Conservation (phyloP, 2,888 invertebrate species). For the Deilephila porcellus region DNA sequence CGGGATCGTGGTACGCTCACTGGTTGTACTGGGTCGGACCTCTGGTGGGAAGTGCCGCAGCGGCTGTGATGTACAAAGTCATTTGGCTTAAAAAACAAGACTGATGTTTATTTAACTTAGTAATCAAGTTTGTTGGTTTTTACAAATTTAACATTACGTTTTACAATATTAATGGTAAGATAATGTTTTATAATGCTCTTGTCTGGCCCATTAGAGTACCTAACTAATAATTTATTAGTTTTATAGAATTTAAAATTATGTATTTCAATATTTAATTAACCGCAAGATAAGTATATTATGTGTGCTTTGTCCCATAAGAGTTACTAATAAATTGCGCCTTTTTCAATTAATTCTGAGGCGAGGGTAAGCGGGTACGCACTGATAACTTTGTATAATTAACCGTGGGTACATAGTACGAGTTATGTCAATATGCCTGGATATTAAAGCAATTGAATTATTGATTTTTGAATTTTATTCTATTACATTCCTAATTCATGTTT, state of each 20-base stretch:
- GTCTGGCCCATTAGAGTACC: neutral
- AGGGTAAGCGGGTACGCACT: neutral
- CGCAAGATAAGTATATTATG: neutral
- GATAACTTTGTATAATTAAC: neutral
- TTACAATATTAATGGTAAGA: neutral
- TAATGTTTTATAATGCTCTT: neutral
- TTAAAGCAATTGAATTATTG: neutral
- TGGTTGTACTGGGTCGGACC: conserved; percentile 91
- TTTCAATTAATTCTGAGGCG: neutral
- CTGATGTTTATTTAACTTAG: neutral
- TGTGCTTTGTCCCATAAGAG: neutral
- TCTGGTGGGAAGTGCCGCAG: conserved; percentile 59
- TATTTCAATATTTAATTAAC: neutral
- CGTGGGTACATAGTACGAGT: neutral
- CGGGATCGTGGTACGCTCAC: conserved; percentile 86
- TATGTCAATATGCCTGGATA: neutral
- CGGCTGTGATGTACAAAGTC: conserved; percentile 63
- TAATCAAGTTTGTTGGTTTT: conserved; percentile 3
- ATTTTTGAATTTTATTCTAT: neutral
- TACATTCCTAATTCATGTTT: neutral
- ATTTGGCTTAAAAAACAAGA: conserved; percentile 51
- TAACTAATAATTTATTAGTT: neutral
- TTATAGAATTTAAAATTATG: neutral
- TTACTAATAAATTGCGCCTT: conserved; percentile 3
- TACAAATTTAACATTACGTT: neutral